Base-by-base conservation (phyloP, 2,113 vertebrate species). In the Cottus gobio region DNA sequence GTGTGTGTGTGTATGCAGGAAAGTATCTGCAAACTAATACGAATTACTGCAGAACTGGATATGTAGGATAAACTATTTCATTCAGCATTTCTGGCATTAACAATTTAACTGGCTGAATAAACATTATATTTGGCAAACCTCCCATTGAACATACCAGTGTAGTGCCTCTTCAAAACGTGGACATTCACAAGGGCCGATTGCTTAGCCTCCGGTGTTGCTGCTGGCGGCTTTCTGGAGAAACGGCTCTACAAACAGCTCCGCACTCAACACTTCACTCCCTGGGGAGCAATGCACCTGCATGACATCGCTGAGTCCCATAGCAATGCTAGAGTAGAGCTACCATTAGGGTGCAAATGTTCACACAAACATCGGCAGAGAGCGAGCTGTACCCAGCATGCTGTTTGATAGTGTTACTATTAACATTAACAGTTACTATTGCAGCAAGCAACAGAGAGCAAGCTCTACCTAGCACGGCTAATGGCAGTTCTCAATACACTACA, bases 61-160 rank as follows among this genome's bases (percentile, higher is more conserved):
- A 77, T 81, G 44, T 24, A 30, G 2, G 28, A 52, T 42, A 30
- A 78, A 65, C 22, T 7, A 12, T 24, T 15, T 13, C 1, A 56
- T 46, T 26, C 20, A 46, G 36, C 9, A 10, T 56, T 24, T 2
- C 46, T 57, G 66, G 13, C 54, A 62, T 30, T 61, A 28, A 13
- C 12, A 22, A 9, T 70, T 79, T 56, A 65, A 77, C 68, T n/a
- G 2, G 5, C 61, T 54, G 52, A 62, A 58, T 70, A 68, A 89
- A 63, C 71, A 82, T 68, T 65, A 71, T 69, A 28, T 39, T 36
- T 62, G 37, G 18, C 34, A 42, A 24, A 6, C 20, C 10, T n/a
- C 1, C 18, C 39, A 12, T 24, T 24, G 26, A 37, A 58, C 42
- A 54, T 24, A 34, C 13, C 36, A 31, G 13, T 15, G 54, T 26